phyloP scores from a whole-genome alignment of 2,888 invertebrate genomes.

The Deilephila porcellus region DNA sequence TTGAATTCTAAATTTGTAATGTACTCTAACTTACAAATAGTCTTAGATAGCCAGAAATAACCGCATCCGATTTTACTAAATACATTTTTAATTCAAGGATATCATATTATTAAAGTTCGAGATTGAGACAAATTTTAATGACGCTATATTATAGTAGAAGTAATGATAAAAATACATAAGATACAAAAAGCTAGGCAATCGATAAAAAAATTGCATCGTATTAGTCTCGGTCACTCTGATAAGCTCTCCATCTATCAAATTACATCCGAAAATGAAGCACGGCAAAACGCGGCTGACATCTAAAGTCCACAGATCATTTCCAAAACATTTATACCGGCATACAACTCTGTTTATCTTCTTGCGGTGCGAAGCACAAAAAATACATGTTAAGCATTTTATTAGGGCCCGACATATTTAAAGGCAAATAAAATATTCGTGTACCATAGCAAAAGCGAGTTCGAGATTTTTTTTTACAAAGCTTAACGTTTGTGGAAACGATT shows the following conservation, averaged over 20 bases:
- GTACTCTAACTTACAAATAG: too few species aligned
- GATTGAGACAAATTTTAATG: too few species aligned
- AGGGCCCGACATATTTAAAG: conserved; percentile 17
- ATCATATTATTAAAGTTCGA: too few species aligned
- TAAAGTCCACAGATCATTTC: conserved; percentile 15
- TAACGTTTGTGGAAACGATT: conserved; percentile 54
- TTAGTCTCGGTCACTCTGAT: background rate
- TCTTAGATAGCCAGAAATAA: too few species aligned
- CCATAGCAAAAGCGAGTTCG: conserved; percentile 36
- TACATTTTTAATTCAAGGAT: too few species aligned
- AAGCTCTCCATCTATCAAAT: background rate
- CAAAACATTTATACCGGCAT: conserved; percentile 4
- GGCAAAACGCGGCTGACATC: background rate
- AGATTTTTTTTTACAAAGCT: conserved; percentile 54
- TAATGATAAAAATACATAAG: background rate
- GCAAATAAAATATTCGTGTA: conserved; percentile 1
- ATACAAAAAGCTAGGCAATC: background rate
- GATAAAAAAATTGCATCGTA: background rate
- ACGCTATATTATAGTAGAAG: background rate
- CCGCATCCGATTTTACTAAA: too few species aligned
- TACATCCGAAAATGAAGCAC: conserved; percentile 4
- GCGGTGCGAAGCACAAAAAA: background rate
- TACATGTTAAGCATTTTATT: conserved; percentile 24
- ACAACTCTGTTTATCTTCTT: conserved; percentile 19
- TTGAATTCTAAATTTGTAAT: too few species aligned